Evolutionary conservation across 2,797 vertebrate species (phyloP).

Genomic region (Leptoclinus maculatus): DNA sequence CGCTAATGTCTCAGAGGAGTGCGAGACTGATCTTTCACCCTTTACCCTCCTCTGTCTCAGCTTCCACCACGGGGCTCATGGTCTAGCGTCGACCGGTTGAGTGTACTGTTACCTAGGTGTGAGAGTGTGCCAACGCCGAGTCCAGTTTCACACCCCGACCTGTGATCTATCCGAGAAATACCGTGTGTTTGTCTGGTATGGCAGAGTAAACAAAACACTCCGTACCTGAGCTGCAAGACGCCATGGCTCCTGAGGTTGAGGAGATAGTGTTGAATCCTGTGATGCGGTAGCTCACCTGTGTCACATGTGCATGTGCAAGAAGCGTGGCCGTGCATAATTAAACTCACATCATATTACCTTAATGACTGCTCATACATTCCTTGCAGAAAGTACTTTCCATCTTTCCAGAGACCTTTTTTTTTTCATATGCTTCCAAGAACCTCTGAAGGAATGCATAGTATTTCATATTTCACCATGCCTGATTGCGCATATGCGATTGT

Average conservation of each 20-base stretch:
- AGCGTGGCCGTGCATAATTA: not conserved
- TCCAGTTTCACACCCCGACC: slow-evolving; percentile 54
- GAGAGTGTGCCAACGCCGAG: slow-evolving; percentile 62
- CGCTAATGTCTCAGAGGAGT: slow-evolving; percentile 68
- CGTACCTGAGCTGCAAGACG: slow-evolving; percentile 4
- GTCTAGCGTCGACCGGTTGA: slow-evolving; percentile 42
- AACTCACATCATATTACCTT: not conserved
- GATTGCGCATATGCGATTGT: slow-evolving; percentile 1
- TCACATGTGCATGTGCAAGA: slow-evolving; percentile 14
- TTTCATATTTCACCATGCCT: not conserved
- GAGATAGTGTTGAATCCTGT: slow-evolving; percentile 32
- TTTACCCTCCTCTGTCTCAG: slow-evolving; percentile 58
- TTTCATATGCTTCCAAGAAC: slow-evolving; percentile 2
- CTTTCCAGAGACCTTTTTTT: not conserved
- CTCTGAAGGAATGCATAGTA: not conserved
- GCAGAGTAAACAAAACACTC: slow-evolving; percentile 61
- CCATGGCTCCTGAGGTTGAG: slow-evolving; percentile 6
- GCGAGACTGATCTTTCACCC: slow-evolving; percentile 72
- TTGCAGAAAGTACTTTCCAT: not conserved
- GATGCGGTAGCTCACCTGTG: slow-evolving; percentile 15
- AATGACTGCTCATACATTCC: not conserved
- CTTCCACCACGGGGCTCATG: slow-evolving; percentile 40
- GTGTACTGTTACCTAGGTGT: slow-evolving; percentile 74
- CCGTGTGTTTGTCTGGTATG: slow-evolving; percentile 66
- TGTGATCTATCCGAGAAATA: slow-evolving; percentile 71